Conservation (phyloP, 2,888 invertebrate species). For the Cinara cedri region DNA sequence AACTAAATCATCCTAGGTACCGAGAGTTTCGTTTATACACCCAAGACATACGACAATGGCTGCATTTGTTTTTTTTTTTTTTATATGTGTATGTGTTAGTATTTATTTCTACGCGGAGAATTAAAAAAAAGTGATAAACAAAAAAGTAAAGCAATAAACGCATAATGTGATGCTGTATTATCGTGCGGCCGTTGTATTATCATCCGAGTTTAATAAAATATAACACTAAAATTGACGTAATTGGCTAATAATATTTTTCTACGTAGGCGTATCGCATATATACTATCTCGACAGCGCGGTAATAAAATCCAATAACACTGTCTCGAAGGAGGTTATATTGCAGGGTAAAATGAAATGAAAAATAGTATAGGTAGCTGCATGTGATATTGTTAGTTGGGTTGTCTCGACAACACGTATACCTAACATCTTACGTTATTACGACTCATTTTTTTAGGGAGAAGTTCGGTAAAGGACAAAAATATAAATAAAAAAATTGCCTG, state of each 20-base stretch:
- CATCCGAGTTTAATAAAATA: neutral
- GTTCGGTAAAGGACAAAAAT: neutral
- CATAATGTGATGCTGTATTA: too few relatives aligned
- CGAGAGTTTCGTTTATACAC: too few relatives aligned
- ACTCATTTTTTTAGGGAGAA: neutral
- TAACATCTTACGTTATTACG: neutral
- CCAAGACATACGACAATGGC: too few relatives aligned
- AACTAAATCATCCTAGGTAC: too few relatives aligned
- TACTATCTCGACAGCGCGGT: neutral
- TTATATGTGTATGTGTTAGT: too few relatives aligned
- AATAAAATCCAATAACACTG: neutral
- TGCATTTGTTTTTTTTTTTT: too few relatives aligned
- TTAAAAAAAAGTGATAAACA: too few relatives aligned
- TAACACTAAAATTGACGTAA: neutral
- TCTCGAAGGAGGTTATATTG: too few relatives aligned
- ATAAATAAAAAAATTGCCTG: neutral
- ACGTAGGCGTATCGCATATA: too few relatives aligned
- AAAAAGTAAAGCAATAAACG: too few relatives aligned
- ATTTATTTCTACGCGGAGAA: too few relatives aligned
- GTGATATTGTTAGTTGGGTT: neutral
- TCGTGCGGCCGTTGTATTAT: neutral
- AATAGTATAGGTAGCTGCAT: neutral
- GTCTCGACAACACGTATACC: neutral
- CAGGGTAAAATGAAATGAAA: neutral
- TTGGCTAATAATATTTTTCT: constrained; percentile 25